phyloP scores from a whole-genome alignment of 2,113 vertebrate genomes.

The Scolopax mira region DNA sequence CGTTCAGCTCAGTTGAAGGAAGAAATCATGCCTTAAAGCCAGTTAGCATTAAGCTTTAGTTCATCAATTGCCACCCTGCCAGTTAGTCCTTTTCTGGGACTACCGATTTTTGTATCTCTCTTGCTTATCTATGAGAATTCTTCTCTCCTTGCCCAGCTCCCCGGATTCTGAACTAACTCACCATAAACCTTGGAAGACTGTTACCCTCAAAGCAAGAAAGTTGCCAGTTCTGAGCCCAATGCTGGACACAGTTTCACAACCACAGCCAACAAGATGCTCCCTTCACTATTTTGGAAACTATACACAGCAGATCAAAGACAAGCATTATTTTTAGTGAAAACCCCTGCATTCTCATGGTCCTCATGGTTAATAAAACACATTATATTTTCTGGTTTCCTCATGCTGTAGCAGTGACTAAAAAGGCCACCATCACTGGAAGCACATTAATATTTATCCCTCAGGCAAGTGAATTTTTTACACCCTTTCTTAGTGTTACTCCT shows the following conservation, averaged over 20 bases:
- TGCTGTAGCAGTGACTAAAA: neutral
- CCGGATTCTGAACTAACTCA: neutral
- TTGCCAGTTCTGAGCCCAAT: neutral
- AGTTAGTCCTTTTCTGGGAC: neutral
- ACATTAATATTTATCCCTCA: neutral
- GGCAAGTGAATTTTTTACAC: neutral
- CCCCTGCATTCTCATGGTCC: neutral
- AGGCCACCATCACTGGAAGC: neutral
- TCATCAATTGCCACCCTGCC: neutral
- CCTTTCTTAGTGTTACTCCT: neutral
- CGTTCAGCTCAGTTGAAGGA: neutral
- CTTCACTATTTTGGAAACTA: neutral
- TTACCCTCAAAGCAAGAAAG: neutral
- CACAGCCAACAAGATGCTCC: neutral
- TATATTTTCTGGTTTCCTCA: neutral
- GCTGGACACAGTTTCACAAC: neutral
- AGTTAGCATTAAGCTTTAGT: neutral
- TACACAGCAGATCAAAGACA: neutral
- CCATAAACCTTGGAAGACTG: neutral
- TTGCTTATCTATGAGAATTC: neutral
- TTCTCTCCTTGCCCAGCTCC: neutral
- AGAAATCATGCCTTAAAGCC: neutral
- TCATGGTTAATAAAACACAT: neutral
- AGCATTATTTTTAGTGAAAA: neutral
- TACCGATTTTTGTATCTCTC: neutral